phyloP scores from a whole-genome alignment of 1,140 invertebrate species.

The Ips typographus region DNA sequence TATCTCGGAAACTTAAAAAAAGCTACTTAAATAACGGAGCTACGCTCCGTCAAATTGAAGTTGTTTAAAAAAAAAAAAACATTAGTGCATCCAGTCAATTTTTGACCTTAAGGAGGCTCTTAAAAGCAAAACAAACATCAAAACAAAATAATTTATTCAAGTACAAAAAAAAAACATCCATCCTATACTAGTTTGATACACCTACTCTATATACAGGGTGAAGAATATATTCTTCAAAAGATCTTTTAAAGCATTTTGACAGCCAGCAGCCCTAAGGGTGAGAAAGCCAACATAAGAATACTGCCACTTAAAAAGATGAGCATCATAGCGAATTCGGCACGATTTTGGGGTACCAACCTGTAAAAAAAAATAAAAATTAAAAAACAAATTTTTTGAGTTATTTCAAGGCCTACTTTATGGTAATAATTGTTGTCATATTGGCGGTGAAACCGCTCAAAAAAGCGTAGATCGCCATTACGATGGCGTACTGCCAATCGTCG shows the following conservation, averaged over 20 bases:
- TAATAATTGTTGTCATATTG: slow-evolving; percentile 3
- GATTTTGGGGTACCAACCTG: not conserved
- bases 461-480: not conserved
- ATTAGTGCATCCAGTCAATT: no score
- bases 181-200: no score
- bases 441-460: slow-evolving; percentile 1
- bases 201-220: no score
- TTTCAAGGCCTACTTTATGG: not conserved
- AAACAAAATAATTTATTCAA: no score
- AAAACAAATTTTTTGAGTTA: no score
- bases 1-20: no score
- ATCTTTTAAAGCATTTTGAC: not conserved
- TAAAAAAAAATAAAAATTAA: not conserved
- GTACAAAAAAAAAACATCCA: no score
- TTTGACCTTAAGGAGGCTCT: no score
- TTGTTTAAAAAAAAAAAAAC: no score
- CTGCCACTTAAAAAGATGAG: not conserved
- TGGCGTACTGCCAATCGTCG: slow-evolving; percentile 14
- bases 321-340: not conserved
- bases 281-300: not conserved
- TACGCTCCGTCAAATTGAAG: no score
- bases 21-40: no score
- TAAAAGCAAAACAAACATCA: no score
- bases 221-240: not conserved
- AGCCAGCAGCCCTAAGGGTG: not conserved